Evolutionary conservation across 1,140 invertebrate species (phyloP), one percentile per base, ranked within the genome.

Genomic region (Musca vetustissima): DNA sequence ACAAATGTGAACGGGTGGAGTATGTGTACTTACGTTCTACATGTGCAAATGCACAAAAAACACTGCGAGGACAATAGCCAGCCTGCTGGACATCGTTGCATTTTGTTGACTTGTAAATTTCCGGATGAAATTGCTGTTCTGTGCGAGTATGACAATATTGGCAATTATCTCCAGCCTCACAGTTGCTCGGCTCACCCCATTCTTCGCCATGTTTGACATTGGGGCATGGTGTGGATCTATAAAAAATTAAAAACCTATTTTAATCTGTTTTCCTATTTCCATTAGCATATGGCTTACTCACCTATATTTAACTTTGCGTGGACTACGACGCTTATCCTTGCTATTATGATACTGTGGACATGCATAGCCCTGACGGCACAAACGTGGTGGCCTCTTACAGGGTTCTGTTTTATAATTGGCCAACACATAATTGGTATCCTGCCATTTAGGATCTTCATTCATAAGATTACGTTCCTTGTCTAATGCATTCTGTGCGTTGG

Each of bases 101-200:
- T 86, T 98, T 98, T 55, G 97, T 98, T 61, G 95, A 97, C 85
- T 99, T 99, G 84, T 99, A 99, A 75, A 99, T 99, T 88, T 99
- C 97, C 2, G 97, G 97, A 86, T 99, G 97, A 88, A 99, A 99
- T 85, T 99, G 97, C 83, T 99, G 97, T 83, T 99, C 97, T 13
- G 97, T 99, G 73, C 97, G 88, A n/a, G 97, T 98, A 81, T 99
- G 97, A 85, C 97, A 99, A 84, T 98, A 99, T 11, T 93, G 90
- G 83, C 97, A 99, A 49, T 88, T 87, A 82, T 99, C 97, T 4
- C 95, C 95, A 72, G 91, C 91, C 77, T 98, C 97, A 86, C 97
- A 99, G 80, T 96, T 95, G 47, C 89, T 91, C 0, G 97, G 97
- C 83, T 99, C 97, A 22, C 96, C 95, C 97, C 97, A 99, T 86